A percentile compares a stretch with the other conserved stretches of the same genome.
These are phyloP conservation scores for Heliconius ismenius DNA, from an alignment of 2,888 invertebrate species.

Conservation along the genomic window DNA sequence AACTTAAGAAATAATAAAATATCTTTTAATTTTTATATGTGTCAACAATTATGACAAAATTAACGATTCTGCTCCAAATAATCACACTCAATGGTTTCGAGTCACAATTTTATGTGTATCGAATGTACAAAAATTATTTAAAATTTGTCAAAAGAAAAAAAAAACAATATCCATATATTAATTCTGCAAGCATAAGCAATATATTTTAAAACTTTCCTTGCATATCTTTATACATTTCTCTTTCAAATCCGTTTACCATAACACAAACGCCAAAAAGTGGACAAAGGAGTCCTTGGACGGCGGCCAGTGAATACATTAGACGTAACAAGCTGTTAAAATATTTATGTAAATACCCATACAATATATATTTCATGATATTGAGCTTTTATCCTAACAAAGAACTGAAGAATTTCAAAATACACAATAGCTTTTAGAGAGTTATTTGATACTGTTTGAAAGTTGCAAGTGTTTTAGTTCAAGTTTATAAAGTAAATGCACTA, in stretches of 20 bases:
- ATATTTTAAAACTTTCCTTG: not conserved
- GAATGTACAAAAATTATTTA: too few species aligned
- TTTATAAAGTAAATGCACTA: not conserved
- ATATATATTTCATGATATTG: constrained; percentile 2
- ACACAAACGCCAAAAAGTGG: constrained; percentile 30
- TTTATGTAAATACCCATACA: constrained; percentile 31
- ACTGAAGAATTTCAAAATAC: not conserved
- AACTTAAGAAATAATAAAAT: too few species aligned
- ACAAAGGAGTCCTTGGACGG: constrained; percentile 53
- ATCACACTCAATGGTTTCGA: not conserved
- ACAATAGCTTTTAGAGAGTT: not conserved
- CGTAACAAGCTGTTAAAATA: constrained; percentile 41
- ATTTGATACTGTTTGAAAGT: not conserved
- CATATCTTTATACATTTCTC: constrained; percentile 14
- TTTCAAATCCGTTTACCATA: constrained; percentile 43
- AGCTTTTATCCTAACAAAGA: constrained; percentile 8
- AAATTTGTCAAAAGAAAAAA: too few species aligned
- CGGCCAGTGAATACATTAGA: constrained; percentile 62
- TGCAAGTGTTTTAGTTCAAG: not conserved
- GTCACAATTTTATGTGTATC: too few species aligned
- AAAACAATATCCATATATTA: not conserved
- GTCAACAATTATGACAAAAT: not conserved
- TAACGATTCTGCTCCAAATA: not conserved
- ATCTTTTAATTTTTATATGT: not conserved
- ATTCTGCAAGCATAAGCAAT: not conserved